A percentile compares a stretch with the other conserved stretches of the same genome.
Evolutionary conservation across 1,140 invertebrate genomes (phyloP).

Genomic region (Hylaeus anthracinus): DNA sequence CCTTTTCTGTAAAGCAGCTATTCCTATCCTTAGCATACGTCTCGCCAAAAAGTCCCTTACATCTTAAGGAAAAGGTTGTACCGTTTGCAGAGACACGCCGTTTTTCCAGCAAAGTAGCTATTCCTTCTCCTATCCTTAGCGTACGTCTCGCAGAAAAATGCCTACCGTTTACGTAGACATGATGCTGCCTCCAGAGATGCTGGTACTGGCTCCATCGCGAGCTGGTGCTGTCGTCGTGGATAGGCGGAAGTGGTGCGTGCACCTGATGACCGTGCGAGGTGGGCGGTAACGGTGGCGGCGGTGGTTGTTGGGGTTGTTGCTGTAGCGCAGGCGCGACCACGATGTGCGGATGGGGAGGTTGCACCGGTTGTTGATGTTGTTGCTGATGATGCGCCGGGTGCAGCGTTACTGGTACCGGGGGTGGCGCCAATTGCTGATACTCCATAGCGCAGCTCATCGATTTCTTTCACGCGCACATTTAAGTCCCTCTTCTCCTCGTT

Average conservation of each 20-base stretch:
- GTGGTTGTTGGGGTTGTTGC: conserved; percentile 70
- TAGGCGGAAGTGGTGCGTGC: conserved; percentile 78
- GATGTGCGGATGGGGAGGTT: conserved; percentile 73
- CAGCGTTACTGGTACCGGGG: conserved; percentile 72
- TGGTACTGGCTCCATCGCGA: conserved; percentile 82
- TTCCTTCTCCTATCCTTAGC: too few species aligned
- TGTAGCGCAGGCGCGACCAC: conserved; percentile 75
- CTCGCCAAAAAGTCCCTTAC: too few species aligned
- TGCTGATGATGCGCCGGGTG: conserved; percentile 73
- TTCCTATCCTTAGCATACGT: too few species aligned
- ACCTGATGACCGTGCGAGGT: conserved; percentile 79
- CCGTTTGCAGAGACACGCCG: too few species aligned
- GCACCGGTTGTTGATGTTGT: conserved; percentile 65
- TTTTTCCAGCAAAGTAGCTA: too few species aligned
- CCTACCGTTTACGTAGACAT: conserved; percentile 82
- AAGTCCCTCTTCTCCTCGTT: conserved; percentile 16
- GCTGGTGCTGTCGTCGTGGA: conserved; percentile 80
- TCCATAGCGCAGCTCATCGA: conserved; percentile 78
- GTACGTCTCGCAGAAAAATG: background rate
- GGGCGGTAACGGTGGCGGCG: conserved; percentile 64
- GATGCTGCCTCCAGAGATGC: conserved; percentile 82
- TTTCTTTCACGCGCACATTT: conserved; percentile 59
- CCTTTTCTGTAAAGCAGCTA: too few species aligned
- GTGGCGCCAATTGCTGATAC: conserved; percentile 79
- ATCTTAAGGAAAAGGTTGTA: too few species aligned